A percentile compares a stretch with the other conserved stretches of the same genome.
Conservation (phyloP, 2,113 vertebrate genomes). For the Martes martes region DNA sequence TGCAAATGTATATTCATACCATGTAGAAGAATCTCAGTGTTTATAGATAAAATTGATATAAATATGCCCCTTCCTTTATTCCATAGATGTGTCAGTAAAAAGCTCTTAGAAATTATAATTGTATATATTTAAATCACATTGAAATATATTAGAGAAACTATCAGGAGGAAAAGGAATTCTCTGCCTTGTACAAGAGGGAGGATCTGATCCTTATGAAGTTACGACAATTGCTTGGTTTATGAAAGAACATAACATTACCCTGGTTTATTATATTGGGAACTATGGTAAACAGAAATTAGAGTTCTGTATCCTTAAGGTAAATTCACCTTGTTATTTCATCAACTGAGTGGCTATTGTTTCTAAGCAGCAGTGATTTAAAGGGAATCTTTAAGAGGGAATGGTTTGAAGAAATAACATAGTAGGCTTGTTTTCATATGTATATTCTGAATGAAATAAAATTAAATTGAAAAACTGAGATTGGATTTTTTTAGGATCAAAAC, state of each 20-base stretch:
- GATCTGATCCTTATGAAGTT: background rate
- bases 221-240: constrained; percentile 14
- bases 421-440: background rate
- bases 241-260: background rate
- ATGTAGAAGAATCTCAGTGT: background rate
- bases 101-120: background rate
- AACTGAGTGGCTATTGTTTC: background rate
- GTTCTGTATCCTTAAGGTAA: background rate
- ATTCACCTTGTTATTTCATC: background rate
- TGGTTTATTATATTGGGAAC: constrained; percentile 12
- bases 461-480: constrained; percentile 5
- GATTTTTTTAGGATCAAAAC: constrained; percentile 2
- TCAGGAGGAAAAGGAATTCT: background rate
- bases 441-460: constrained; percentile 3
- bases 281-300: background rate
- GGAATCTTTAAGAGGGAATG: background rate
- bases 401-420: background rate
- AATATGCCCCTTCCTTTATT: background rate
- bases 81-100: background rate
- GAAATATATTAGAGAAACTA: background rate
- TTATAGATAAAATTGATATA: background rate
- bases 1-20: background rate
- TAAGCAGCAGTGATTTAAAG: background rate
- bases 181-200: background rate
- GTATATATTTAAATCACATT: background rate